Conservation (phyloP, 2,888 invertebrate genomes). For the Ptychoptera albimana region DNA sequence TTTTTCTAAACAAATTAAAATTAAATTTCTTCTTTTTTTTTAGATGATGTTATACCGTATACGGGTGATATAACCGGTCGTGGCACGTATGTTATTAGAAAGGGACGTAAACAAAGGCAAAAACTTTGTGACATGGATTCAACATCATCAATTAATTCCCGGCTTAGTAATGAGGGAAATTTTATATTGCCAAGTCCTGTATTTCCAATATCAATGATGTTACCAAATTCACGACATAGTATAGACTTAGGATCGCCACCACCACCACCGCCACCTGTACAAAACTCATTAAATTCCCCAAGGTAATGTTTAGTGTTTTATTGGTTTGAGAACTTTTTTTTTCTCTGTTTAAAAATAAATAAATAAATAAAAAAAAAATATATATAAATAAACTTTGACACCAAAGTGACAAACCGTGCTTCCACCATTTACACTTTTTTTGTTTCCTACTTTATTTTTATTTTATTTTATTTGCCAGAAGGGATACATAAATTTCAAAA, state of each 20-base stretch:
- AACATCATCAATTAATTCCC: conserved; percentile 39
- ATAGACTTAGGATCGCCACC: conserved; percentile 49
- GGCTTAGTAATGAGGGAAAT: conserved; percentile 38
- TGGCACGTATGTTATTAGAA: conserved; percentile 69
- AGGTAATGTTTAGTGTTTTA: conserved; percentile 11
- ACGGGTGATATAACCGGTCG: conserved; percentile 35
- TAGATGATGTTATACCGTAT: conserved; percentile 18
- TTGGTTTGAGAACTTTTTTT: too few species aligned
- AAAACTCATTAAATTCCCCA: conserved; percentile 15
- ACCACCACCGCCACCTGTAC: conserved; percentile 22
- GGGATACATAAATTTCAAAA: too few species aligned
- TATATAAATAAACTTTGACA: not conserved
- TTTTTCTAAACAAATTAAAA: not conserved
- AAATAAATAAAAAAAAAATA: too few species aligned
- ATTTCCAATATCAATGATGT: conserved; percentile 39
- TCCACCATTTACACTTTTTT: not conserved
- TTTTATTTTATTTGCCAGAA: too few species aligned
- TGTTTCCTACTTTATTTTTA: not conserved
- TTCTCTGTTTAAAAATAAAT: too few species aligned
- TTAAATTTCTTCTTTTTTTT: not conserved
- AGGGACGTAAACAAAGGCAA: conserved; percentile 52
- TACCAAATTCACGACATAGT: conserved; percentile 49
- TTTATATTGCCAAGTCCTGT: conserved; percentile 33
- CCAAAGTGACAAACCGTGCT: not conserved
- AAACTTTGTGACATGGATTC: conserved; percentile 36